phyloP scores from a whole-genome alignment of 2,797 vertebrate species.

The Sebastes reedi region DNA sequence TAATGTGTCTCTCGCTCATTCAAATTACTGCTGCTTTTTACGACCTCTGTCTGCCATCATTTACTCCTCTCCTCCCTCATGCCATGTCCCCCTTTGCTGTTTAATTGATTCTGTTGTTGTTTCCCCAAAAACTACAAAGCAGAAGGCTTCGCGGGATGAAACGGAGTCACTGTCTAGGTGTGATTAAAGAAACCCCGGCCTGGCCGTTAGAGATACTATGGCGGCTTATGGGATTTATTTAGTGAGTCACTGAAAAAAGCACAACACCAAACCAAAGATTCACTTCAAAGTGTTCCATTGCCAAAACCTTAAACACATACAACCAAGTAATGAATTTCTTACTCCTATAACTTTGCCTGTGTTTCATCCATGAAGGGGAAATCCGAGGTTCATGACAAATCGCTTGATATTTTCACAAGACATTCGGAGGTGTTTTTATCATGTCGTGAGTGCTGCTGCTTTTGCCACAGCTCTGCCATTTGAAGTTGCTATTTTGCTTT shows the following conservation, averaged over 20 bases:
- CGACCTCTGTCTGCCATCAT: constrained; percentile 22
- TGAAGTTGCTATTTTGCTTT: constrained; percentile 47
- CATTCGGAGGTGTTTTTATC: constrained; percentile 14
- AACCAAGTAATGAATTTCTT: constrained; percentile 50
- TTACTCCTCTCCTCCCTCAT: constrained; percentile 39
- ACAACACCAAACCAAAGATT: constrained; percentile 57
- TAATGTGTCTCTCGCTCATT: constrained; percentile 17
- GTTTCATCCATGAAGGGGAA: constrained; percentile 36
- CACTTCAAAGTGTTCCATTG: constrained; percentile 70
- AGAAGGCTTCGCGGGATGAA: constrained; percentile 68
- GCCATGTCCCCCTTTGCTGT: constrained; percentile 45
- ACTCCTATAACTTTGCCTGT: constrained; percentile 33
- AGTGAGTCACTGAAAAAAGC: constrained; percentile 65
- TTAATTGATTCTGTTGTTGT: constrained; percentile 73
- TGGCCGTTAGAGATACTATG: constrained; percentile 80
- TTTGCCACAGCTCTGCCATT: constrained; percentile 40
- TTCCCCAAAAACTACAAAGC: constrained; percentile 66
- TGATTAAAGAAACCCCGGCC: constrained; percentile 76
- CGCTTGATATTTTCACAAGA: constrained; percentile 26
- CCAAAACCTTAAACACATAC: constrained; percentile 58
- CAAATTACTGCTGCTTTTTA: constrained; percentile 22
- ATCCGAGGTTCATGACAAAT: constrained; percentile 51
- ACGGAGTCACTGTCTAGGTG: constrained; percentile 70
- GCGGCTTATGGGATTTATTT: constrained; percentile 81
- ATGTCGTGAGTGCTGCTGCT: constrained; percentile 16